phyloP scores from a whole-genome alignment of 2,888 invertebrate genomes.

The Cetonia aurata region DNA sequence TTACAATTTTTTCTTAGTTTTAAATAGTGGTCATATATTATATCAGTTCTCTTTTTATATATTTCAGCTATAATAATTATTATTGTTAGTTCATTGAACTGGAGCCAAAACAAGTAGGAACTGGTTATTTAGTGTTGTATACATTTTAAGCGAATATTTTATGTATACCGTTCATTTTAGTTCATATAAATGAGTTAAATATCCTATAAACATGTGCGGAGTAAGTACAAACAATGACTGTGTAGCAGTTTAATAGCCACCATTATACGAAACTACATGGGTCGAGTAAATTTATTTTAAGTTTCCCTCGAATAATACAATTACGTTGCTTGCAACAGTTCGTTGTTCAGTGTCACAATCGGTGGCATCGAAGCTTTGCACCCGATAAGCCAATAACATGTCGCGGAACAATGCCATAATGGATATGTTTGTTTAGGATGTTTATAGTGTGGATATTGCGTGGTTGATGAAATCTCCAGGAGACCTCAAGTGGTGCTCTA shows the following conservation, averaged over 20 bases:
- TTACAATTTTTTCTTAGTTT: too few relatives aligned
- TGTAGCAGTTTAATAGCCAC: background rate
- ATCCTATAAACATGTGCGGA: background rate
- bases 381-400: constrained; percentile 51
- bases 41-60: too few relatives aligned
- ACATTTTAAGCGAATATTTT: too few relatives aligned
- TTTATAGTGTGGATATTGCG: constrained; percentile 51
- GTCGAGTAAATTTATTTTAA: constrained; percentile 20
- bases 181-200: too few relatives aligned
- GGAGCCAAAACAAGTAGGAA: too few relatives aligned
- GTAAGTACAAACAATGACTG: background rate
- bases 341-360: constrained; percentile 36
- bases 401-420: constrained; percentile 56
- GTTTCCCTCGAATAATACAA: constrained; percentile 13
- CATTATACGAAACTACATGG: constrained; percentile 10
- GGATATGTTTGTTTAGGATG: constrained; percentile 59
- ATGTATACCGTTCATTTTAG: too few relatives aligned
- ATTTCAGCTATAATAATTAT: too few relatives aligned
- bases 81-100: too few relatives aligned
- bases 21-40: too few relatives aligned
- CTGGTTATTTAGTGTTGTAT: too few relatives aligned
- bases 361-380: constrained; percentile 37
- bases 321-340: constrained; percentile 19
- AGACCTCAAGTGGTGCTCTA: constrained; percentile 50
- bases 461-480: constrained; percentile 52